phyloP scores from a whole-genome alignment of 35 echinoderm and acorn worm species.

The Apostichopus parvimensis region DNA sequence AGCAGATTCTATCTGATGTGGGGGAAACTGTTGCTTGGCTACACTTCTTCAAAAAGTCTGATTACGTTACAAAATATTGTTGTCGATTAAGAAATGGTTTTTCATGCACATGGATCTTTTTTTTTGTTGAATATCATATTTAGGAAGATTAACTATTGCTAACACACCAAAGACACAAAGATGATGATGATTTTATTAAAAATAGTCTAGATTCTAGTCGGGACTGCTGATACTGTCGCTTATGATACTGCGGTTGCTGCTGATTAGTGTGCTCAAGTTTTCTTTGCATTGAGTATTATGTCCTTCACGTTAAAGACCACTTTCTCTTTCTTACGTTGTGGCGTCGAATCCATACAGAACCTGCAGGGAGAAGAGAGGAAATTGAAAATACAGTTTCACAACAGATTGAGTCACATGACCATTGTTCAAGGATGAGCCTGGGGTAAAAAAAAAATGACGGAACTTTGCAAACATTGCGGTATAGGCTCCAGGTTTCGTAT shows the following conservation, averaged over 20 bases:
- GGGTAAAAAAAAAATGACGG: too few relatives aligned
- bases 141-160: constrained; percentile 14
- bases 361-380: constrained; percentile 46
- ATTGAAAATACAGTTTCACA: too few relatives aligned
- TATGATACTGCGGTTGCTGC: background rate
- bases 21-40: too few relatives aligned
- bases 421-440: too few relatives aligned
- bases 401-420: too few relatives aligned
- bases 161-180: constrained; percentile 1
- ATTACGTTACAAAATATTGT: background rate
- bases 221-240: background rate
- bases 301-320: constrained; percentile 95
- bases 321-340: constrained; percentile 88
- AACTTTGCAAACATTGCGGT: too few relatives aligned
- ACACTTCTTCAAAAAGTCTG: too few relatives aligned
- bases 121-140: background rate
- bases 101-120: background rate
- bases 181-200: background rate
- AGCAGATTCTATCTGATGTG: too few relatives aligned
- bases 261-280: constrained; percentile 25
- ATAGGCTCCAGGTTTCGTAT: too few relatives aligned
- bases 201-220: background rate
- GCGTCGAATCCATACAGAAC: constrained; percentile 93
- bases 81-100: background rate
- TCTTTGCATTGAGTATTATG: constrained; percentile 66